phyloP scores from a whole-genome alignment of 2,888 invertebrate species.

The Parnassius smintheus region DNA sequence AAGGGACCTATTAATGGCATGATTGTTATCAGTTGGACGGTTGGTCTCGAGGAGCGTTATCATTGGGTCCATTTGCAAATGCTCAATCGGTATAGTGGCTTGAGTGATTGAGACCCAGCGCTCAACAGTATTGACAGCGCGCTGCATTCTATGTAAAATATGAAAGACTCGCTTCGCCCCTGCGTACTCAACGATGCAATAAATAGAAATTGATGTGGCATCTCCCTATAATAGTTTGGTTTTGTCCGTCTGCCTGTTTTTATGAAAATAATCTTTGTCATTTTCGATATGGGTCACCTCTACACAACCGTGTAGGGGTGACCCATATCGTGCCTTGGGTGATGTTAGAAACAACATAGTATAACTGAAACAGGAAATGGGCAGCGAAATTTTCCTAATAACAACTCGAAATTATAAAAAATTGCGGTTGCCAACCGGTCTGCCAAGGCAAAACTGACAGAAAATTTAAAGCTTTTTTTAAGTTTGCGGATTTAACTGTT shows the following conservation, averaged over 20 bases:
- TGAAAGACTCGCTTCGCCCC: slow-evolving; percentile 60
- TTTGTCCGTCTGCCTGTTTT: neutral
- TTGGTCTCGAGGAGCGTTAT: slow-evolving; percentile 47
- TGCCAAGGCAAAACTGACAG: too few species aligned
- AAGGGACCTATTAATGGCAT: slow-evolving; percentile 29
- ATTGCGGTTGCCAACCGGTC: too few species aligned
- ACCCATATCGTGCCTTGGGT: too few species aligned
- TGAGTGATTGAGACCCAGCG: slow-evolving; percentile 74
- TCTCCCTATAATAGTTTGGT: slow-evolving; percentile 28
- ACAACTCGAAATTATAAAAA: too few species aligned
- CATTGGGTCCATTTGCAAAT: slow-evolving; percentile 67
- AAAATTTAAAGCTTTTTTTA: too few species aligned
- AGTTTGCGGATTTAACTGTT: too few species aligned
- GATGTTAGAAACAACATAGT: too few species aligned
- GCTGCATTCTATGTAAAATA: slow-evolving; percentile 79
- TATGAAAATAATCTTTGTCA: too few species aligned
- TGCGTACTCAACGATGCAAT: slow-evolving; percentile 28
- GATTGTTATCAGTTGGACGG: slow-evolving; percentile 30
- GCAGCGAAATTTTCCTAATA: too few species aligned
- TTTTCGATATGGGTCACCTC: too few species aligned
- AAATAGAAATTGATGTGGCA: slow-evolving; percentile 54
- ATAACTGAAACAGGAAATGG: too few species aligned
- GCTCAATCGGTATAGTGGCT: slow-evolving; percentile 53
- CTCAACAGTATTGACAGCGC: slow-evolving; percentile 63
- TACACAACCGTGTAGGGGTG: too few species aligned